Base-by-base conservation (phyloP, 2,797 vertebrate species). In the Parambassis ranga region DNA sequence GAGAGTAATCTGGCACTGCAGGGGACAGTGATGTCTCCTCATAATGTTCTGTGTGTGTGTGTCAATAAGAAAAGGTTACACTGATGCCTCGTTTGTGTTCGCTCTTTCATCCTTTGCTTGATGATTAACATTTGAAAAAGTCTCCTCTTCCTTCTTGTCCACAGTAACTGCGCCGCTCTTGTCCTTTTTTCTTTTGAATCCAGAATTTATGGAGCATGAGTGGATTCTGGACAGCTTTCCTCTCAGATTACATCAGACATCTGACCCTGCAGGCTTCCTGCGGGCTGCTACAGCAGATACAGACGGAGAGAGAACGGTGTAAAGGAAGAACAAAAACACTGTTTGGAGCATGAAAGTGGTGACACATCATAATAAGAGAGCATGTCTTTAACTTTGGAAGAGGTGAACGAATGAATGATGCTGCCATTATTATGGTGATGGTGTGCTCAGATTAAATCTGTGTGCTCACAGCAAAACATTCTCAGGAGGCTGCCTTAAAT, bases 181-280 rank as follows among this genome's bases (percentile, higher is more conserved):
- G n/a, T n/a, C n/a, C n/a, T n/a, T n/a, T n/a, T n/a, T n/a, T n/a
- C n/a, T 27, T 27, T 10, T 27, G 2, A 8, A 48, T 22, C 35
- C 14, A 2, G 15, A 19, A 35, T 57, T 64, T 41, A 35, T 26
- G 35, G 3, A 57, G 66, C 18, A 19, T 39, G 58, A 75, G 33
- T 38, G 32, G 39, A 53, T 69, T 73, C 16, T 31, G 11, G 37
- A 50, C 61, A 49, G 41, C 31, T 31, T 53, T 49, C 41, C 33
- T 28, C 22, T 50, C 31, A 33, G 58, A 62, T 62, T 37, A 50
- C 62, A 61, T 60, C 64, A 75, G 49, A 48, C 4, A 50, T 26
- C 27, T 41, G 56, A 49, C 41, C 59, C 60, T 53, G 58, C 53
- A 60, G 62, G 39, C 6, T 6, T 53, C 50, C 42, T 59, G 47